Percentiles rank a stretch among this genome's conserved stretches.
Evolutionary conservation across 2,113 vertebrate species (phyloP).

Genomic region (Lucifuga dentata): DNA sequence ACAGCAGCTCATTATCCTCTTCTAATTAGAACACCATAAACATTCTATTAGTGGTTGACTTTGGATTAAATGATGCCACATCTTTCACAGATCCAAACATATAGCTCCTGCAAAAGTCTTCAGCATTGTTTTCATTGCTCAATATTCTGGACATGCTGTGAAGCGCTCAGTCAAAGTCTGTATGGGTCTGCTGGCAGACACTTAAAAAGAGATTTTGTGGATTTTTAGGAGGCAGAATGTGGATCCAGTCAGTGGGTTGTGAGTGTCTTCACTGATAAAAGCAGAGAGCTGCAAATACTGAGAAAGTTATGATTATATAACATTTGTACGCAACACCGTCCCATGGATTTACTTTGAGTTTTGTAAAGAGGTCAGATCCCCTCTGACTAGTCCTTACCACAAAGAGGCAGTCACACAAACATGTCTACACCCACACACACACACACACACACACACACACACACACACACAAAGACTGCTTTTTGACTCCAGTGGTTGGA

Average conservation of each 20-base stretch:
- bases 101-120: constrained; percentile 29
- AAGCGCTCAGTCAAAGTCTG: constrained; percentile 71
- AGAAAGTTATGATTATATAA: constrained; percentile 63
- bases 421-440: neutral
- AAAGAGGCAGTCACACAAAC: constrained; percentile 38
- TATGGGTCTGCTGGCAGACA: constrained; percentile 65
- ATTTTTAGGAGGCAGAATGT: constrained; percentile 62
- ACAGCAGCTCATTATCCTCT: constrained; percentile 59
- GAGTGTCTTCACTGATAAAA: constrained; percentile 46
- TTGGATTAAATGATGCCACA: constrained; percentile 46
- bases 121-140: constrained; percentile 46
- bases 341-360: constrained; percentile 37
- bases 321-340: constrained; percentile 42
- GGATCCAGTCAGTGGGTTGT: constrained; percentile 48
- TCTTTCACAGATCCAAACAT: constrained; percentile 32
- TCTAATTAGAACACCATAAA: constrained; percentile 34
- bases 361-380: constrained; percentile 67
- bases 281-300: constrained; percentile 44
- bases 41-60: constrained; percentile 52
- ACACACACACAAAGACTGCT: constrained; percentile 25
- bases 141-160: constrained; percentile 66
- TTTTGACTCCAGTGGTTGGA: constrained; percentile 68
- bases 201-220: constrained; percentile 72
- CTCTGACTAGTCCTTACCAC: constrained; percentile 37
- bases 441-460: constrained; percentile 7